Evolutionary conservation across 1,140 invertebrate genomes (phyloP).

Genomic region (Panagrolaimus sp.): DNA sequence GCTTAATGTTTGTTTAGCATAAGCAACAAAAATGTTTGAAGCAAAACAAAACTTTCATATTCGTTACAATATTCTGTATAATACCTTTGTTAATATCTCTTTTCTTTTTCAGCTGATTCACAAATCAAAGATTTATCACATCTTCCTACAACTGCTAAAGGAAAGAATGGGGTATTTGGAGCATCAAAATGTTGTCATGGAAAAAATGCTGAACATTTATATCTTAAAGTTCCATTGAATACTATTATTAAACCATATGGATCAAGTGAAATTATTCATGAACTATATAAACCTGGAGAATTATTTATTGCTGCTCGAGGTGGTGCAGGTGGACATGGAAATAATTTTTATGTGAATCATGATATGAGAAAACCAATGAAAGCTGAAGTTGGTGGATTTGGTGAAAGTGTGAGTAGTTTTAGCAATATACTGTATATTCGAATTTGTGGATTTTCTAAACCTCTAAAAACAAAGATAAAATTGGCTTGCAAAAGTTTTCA

Average conservation of each 20-base stretch:
- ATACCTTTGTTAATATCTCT: no score
- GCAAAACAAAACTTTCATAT: no score
- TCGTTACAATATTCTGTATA: no score
- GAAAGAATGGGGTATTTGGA: slow-evolving; percentile 63
- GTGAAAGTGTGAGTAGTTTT: slow-evolving; percentile 70
- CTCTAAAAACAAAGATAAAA: no score
- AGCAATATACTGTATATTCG: no score
- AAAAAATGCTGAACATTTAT: slow-evolving; percentile 73
- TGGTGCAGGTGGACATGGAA: slow-evolving; percentile 88
- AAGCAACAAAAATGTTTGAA: no score
- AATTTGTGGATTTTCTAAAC: no score
- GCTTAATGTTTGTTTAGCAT: no score
- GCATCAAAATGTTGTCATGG: slow-evolving; percentile 73
- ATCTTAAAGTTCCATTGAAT: slow-evolving; percentile 77
- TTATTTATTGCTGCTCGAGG: slow-evolving; percentile 88
- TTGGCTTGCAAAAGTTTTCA: no score
- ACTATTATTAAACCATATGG: slow-evolving; percentile 69
- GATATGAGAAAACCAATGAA: slow-evolving; percentile 74
- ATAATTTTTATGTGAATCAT: slow-evolving; percentile 79
- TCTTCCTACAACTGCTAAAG: slow-evolving; percentile 17
- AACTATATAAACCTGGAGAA: slow-evolving; percentile 68
- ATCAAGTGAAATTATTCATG: slow-evolving; percentile 64
- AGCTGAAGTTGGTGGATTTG: slow-evolving; percentile 78
- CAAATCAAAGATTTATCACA: slow-evolving; percentile 36
- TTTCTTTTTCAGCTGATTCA: slow-evolving; percentile 44